Conservation (phyloP, 1,140 invertebrate genomes). For the Metaphire vulgaris region DNA sequence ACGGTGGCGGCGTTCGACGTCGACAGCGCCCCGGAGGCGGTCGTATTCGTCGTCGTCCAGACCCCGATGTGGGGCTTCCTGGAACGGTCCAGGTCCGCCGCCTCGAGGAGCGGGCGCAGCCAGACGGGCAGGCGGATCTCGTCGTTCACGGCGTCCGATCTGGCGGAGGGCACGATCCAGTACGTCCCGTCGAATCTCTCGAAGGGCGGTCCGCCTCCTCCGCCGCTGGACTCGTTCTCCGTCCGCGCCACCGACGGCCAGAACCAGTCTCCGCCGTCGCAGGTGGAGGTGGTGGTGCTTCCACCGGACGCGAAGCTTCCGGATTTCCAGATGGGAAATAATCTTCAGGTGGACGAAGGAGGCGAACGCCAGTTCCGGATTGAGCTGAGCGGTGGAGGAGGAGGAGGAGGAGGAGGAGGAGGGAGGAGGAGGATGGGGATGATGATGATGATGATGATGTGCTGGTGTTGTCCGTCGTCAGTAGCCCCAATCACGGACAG, state of each 20-base stretch:
- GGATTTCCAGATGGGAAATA: slow-evolving; percentile 43
- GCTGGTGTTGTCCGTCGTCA: slow-evolving; percentile 41
- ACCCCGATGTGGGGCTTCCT: slow-evolving; percentile 57
- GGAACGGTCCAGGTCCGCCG: slow-evolving; percentile 49
- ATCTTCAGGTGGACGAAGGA: slow-evolving; percentile 51
- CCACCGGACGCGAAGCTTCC: slow-evolving; percentile 49
- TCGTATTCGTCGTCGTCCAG: slow-evolving; percentile 66
- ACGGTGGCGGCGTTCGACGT: slow-evolving; percentile 48
- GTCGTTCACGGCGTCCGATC: slow-evolving; percentile 64
- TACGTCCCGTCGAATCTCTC: slow-evolving; percentile 62
- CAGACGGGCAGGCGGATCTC: slow-evolving; percentile 60
- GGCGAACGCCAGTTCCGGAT: slow-evolving; percentile 47
- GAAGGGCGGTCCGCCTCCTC: slow-evolving; percentile 74
- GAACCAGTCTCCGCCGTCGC: slow-evolving; percentile 46
- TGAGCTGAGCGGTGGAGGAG: slow-evolving; percentile 43
- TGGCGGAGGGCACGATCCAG: slow-evolving; percentile 46
- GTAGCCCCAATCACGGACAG: slow-evolving; percentile 47
- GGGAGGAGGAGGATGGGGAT: too few species aligned
- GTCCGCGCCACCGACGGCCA: slow-evolving; percentile 88
- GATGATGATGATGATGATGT: too few species aligned
- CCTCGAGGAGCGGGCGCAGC: slow-evolving; percentile 47
- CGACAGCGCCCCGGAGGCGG: slow-evolving; percentile 63
- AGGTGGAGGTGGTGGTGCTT: slow-evolving; percentile 51
- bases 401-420: too few species aligned
- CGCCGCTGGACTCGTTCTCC: slow-evolving; percentile 71